Conservation (phyloP, 2,113 vertebrate genomes). For the Campylomormyrus tamandua region DNA sequence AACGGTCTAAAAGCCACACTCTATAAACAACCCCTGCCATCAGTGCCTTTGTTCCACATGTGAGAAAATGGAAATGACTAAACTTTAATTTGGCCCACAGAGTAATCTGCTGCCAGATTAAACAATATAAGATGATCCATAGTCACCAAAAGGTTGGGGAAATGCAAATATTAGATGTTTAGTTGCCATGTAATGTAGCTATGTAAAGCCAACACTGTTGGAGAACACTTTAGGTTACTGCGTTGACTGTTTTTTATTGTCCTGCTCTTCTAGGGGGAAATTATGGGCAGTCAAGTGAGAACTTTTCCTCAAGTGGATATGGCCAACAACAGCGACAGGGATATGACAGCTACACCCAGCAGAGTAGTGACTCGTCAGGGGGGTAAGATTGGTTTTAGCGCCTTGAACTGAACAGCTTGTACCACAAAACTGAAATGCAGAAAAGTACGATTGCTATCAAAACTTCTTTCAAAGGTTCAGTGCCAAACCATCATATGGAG, state of each 20-base stretch:
- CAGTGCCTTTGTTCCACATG: no score
- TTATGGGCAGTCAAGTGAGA: slow-evolving; percentile 48
- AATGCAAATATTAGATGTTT: background rate
- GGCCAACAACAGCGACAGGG: slow-evolving; percentile 36
- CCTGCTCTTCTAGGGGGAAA: slow-evolving; percentile 34
- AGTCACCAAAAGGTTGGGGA: background rate
- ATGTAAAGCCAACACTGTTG: background rate
- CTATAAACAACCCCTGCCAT: no score
- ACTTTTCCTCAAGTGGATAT: slow-evolving; percentile 29
- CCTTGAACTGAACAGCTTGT: background rate
- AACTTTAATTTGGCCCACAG: background rate
- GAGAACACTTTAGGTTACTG: background rate
- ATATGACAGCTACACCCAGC: slow-evolving; percentile 52
- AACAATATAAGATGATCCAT: background rate
- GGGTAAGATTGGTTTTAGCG: slow-evolving; percentile 46
- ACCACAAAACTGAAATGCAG: no score
- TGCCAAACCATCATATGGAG: slow-evolving; percentile 42
- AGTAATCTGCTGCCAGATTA: background rate
- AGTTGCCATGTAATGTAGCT: background rate
- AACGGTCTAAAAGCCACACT: background rate
- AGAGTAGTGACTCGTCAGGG: slow-evolving; percentile 41
- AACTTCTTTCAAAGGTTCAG: slow-evolving; percentile 42
- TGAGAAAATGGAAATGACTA: background rate
- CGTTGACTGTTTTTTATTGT: background rate
- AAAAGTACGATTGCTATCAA: background rate